Percentiles rank a stretch among this genome's conserved stretches.
These are phyloP conservation scores for Cyprinodon brontotheroides DNA, from an alignment of 2,113 vertebrate genomes.

Conservation along the genomic window DNA sequence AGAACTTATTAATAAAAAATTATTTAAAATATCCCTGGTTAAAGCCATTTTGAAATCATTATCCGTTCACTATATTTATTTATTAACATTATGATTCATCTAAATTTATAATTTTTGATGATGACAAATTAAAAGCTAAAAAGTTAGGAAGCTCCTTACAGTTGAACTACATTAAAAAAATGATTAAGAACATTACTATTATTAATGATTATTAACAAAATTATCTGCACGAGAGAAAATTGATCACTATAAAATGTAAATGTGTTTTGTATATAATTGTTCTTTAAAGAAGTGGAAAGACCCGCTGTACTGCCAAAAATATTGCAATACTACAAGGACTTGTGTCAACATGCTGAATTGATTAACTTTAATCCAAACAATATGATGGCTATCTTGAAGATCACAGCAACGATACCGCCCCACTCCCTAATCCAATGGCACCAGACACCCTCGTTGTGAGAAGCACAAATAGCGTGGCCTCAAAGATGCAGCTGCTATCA, in stretches of 20 bases:
- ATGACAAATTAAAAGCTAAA: neutral
- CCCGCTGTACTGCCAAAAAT: constrained; percentile 27
- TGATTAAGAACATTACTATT: too few relatives aligned
- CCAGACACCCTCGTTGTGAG: constrained; percentile 31
- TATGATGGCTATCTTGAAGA: constrained; percentile 29
- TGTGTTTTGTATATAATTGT: constrained; percentile 61
- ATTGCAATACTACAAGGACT: constrained; percentile 30
- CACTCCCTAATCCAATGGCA: constrained; percentile 16
- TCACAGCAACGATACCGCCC: constrained; percentile 15
- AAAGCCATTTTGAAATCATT: neutral
- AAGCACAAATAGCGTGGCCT: constrained; percentile 26
- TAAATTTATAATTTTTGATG: neutral
- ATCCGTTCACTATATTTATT: neutral
- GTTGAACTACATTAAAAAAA: constrained; percentile 9
- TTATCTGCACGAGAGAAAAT: constrained; percentile 21
- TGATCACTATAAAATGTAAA: constrained; percentile 31
- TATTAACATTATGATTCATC: neutral
- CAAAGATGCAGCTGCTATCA: constrained; percentile 64
- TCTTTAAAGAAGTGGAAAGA: constrained; percentile 46
- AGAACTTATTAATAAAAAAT: constrained; percentile 9
- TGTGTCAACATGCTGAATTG: constrained; percentile 59
- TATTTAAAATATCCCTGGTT: neutral
- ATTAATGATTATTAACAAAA: constrained; percentile 11
- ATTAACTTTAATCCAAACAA: constrained; percentile 44
- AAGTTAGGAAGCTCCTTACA: constrained; percentile 50